Percentiles rank a stretch among this genome's conserved stretches.
Evolutionary conservation across 2,113 vertebrate genomes (phyloP).

Genomic region (Apteryx owenii): DNA sequence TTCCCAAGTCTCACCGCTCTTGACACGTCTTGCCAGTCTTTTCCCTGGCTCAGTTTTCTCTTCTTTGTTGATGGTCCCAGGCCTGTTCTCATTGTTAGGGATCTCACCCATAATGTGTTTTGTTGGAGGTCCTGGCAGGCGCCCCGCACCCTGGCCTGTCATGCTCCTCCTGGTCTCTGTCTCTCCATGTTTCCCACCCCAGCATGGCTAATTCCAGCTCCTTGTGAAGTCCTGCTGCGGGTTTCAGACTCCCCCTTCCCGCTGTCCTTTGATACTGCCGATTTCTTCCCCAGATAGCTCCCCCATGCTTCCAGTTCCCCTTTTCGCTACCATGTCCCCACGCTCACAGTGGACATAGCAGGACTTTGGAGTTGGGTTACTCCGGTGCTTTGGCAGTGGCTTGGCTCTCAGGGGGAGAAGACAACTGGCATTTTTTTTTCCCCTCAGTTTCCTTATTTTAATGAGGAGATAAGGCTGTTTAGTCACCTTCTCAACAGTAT

Average conservation of each 20-base stretch:
- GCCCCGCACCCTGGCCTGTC: rapidly evolving
- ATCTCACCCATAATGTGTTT: background rate
- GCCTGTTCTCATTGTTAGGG: background rate
- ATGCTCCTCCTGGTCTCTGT: background rate
- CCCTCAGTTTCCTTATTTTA: background rate
- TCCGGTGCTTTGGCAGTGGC: background rate
- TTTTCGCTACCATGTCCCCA: background rate
- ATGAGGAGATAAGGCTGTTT: background rate
- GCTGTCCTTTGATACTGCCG: background rate
- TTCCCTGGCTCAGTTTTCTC: background rate
- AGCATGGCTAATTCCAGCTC: background rate
- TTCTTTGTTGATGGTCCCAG: background rate
- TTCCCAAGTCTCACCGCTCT: background rate
- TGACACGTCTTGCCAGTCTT: background rate
- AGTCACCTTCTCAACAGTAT: background rate
- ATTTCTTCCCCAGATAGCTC: background rate
- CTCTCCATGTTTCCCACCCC: background rate
- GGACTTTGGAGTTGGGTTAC: background rate
- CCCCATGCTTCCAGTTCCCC: background rate
- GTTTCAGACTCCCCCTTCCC: background rate
- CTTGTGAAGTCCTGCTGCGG: background rate
- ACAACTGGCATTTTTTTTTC: background rate
- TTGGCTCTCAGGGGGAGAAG: background rate
- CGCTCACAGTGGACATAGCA: rapidly evolving
- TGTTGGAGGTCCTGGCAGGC: background rate